phyloP scores from a whole-genome alignment of 2,113 vertebrate species.

The Pyxicephalus adspersus region DNA sequence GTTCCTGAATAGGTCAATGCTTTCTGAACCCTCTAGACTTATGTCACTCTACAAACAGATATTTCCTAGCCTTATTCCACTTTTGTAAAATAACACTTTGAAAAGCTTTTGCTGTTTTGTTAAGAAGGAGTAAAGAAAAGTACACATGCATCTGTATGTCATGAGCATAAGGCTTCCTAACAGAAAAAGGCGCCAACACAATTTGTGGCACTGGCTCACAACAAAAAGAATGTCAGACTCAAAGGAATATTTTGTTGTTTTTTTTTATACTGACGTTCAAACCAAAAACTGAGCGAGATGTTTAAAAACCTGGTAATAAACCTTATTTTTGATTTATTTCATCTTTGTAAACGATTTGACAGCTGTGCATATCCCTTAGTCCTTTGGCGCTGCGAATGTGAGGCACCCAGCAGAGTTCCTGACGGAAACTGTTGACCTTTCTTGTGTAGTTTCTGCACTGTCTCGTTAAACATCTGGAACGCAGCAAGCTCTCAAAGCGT shows the following conservation, averaged over 20 bases:
- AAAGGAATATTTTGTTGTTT: background rate
- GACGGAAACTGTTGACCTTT: conserved; percentile 77
- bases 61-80: too few species aligned
- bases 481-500: conserved; percentile 80
- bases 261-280: conserved; percentile 20
- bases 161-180: background rate
- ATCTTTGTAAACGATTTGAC: conserved; percentile 73
- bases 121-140: background rate
- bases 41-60: too few species aligned
- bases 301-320: conserved; percentile 42
- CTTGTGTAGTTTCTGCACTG: conserved; percentile 71
- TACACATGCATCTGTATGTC: conserved; percentile 12
- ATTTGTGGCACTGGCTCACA: conserved; percentile 2
- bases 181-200: conserved; percentile 3
- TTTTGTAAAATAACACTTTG: too few species aligned
- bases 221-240: conserved; percentile 10
- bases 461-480: conserved; percentile 95
- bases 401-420: conserved; percentile 79
- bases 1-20: too few species aligned
- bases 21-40: too few species aligned
- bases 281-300: conserved; percentile 31
- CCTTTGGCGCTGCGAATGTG: conserved; percentile 65
- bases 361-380: conserved; percentile 71
- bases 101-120: too few species aligned
- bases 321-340: conserved; percentile 55